A percentile compares a stretch with the other conserved stretches of the same genome.
Evolutionary conservation across 2,797 vertebrate genomes (phyloP).

Genomic region (Rousettus madagascariensis): DNA sequence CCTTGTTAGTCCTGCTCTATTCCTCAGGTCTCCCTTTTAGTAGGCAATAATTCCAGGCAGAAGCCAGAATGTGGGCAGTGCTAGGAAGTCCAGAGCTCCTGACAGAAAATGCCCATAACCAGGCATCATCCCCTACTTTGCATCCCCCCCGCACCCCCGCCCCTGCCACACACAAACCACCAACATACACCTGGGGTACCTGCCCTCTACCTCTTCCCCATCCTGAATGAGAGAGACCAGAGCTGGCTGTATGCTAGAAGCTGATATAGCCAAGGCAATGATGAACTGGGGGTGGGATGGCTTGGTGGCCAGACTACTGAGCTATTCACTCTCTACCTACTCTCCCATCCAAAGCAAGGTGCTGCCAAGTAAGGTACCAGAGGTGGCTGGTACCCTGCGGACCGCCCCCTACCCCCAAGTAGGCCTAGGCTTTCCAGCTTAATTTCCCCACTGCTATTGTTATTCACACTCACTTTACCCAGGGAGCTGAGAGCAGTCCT

Average conservation of each 20-base stretch:
- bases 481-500: neutral
- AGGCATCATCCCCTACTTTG: neutral
- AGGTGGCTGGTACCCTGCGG: neutral
- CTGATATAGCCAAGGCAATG: neutral
- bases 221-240: neutral
- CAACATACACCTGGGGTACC: neutral
- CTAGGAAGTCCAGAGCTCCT: neutral
- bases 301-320: neutral
- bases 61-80: neutral
- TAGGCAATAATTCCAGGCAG: neutral
- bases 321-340: neutral
- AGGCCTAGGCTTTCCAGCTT: neutral
- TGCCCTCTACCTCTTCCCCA: neutral
- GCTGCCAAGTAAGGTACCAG: slow-evolving; percentile 47
- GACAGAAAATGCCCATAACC: neutral
- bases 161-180: too few species aligned
- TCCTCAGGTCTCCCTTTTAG: neutral
- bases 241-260: neutral
- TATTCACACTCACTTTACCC: slow-evolving; percentile 31
- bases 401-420: neutral
- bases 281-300: neutral
- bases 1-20: neutral
- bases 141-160: too few species aligned
- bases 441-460: slow-evolving; percentile 48
- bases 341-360: neutral